phyloP scores from a whole-genome alignment of 92 coral and sea anemone genomes.

The Epizoanthus fatuus region DNA sequence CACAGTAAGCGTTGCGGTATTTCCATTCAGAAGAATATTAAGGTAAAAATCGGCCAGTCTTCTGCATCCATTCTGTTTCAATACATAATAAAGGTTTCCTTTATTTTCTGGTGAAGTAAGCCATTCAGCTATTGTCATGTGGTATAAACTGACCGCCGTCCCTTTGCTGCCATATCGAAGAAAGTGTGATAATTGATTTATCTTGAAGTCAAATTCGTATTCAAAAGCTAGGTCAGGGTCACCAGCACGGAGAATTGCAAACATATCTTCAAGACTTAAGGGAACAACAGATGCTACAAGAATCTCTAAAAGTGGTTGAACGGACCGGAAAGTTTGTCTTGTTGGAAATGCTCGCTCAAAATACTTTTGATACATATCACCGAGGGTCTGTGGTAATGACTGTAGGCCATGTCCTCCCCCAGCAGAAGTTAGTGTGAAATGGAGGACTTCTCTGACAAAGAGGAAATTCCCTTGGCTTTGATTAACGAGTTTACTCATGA shows the following conservation, averaged over 20 bases:
- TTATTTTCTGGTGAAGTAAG: not conserved
- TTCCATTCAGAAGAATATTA: not conserved
- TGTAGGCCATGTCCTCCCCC: too few species aligned
- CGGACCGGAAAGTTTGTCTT: not conserved
- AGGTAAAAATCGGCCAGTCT: slow-evolving; percentile 2
- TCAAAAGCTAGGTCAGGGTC: not conserved
- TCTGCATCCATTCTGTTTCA: slow-evolving; percentile 4
- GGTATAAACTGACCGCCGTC: not conserved
- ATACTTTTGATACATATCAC: too few species aligned
- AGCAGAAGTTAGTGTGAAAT: too few species aligned
- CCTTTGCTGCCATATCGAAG: not conserved
- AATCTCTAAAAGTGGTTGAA: slow-evolving; percentile 20
- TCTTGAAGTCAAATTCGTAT: slow-evolving; percentile 2
- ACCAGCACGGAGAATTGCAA: not conserved
- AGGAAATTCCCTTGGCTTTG: too few species aligned
- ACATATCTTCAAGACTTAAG: not conserved
- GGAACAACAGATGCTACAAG: not conserved
- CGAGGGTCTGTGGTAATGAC: too few species aligned
- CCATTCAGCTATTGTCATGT: not conserved
- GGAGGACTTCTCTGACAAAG: too few species aligned
- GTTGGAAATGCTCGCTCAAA: not conserved
- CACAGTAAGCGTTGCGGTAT: not conserved
- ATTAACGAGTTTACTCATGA: too few species aligned
- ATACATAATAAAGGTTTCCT: slow-evolving; percentile 1
- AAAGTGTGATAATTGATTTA: not conserved